phyloP scores from a whole-genome alignment of 2,113 vertebrate species.

The Pterophyllum scalare region DNA sequence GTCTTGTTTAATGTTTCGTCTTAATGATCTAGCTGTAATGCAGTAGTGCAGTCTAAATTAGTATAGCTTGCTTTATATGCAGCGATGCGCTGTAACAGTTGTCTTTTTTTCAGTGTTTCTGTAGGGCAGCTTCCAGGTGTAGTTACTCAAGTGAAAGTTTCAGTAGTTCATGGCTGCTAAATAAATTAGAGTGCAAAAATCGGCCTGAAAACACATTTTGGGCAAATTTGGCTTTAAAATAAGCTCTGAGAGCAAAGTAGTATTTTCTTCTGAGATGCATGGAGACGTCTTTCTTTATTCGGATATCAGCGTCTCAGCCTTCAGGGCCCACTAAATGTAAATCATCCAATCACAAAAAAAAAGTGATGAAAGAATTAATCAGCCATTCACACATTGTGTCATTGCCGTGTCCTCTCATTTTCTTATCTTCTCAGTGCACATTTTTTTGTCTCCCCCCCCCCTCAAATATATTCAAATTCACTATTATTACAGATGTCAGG shows the following conservation, averaged over 20 bases:
- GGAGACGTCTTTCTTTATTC: conserved; percentile 42
- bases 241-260: conserved; percentile 3
- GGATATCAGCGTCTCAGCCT: conserved; percentile 48
- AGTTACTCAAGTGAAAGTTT: conserved; percentile 7
- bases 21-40: conserved; percentile 1
- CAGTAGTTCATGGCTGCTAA: conserved; percentile 16
- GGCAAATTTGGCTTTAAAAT: conserved; percentile 7
- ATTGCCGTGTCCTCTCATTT: conserved; percentile 71
- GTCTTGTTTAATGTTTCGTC: neutral
- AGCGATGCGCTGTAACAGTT: neutral
- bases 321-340: conserved; percentile 41
- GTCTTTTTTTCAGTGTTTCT: conserved; percentile 1
- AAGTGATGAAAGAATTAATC: conserved; percentile 69
- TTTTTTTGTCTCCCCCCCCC: conserved; percentile 24
- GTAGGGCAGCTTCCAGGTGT: neutral
- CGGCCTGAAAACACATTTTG: conserved; percentile 19
- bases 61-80: neutral
- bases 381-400: conserved; percentile 65
- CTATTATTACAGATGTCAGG: conserved; percentile 64
- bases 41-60: neutral
- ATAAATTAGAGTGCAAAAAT: conserved; percentile 38
- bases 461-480: conserved; percentile 57
- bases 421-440: conserved; percentile 69
- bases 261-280: conserved; percentile 26
- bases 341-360: conserved; percentile 60